Evolutionary conservation across 2,888 invertebrate species (phyloP), one percentile per base, ranked within the genome.

Genomic region (Conistra vaccinii): DNA sequence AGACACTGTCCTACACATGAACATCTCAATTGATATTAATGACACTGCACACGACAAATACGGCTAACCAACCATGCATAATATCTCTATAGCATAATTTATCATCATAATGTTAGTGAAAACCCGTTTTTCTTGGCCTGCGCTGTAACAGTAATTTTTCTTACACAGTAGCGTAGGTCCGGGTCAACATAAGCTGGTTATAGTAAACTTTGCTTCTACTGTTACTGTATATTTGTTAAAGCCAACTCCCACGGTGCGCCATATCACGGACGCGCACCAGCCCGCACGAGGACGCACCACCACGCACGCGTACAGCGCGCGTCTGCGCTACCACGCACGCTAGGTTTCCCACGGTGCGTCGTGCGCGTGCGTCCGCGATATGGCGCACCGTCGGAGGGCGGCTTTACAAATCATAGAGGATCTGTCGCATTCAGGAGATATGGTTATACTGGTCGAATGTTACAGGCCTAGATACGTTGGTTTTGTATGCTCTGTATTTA

Each of bases 21-120:
- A 83, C 60, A 65, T 57, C 66, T 89, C 87, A 90, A 92, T 91
- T 92, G 89, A 87, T 88, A 90, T 89, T 88, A 91, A 92, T 83
- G 87, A 87, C 72, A 65, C 66, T 69, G 73, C 78, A 73, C 69
- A 53, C 67, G 76, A 79, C 85, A 85, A 86, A 81, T 81, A 81
- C 66, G 35, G 20, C 69, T 80, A 72, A 71, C 58, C 60, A 69
- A 84, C 80, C 70, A 45, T 81, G 72, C 80, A 84, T 81, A 77
- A 84, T 85, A 85, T 87, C 78, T 81, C 45, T 78, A 81, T 73
- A 81, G 70, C 45, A 81, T 80, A 68, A 85, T 86, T 82, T 87
- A 88, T 87, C 79, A 78, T 78, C 66, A 67, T 70, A 70, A 76
- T 67, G 9, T 69, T 70, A 67, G 57, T n/a, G n/a, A 12, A 63